Conservation (phyloP, 2,113 vertebrate species). For the Corythoichthys haematopterus region DNA sequence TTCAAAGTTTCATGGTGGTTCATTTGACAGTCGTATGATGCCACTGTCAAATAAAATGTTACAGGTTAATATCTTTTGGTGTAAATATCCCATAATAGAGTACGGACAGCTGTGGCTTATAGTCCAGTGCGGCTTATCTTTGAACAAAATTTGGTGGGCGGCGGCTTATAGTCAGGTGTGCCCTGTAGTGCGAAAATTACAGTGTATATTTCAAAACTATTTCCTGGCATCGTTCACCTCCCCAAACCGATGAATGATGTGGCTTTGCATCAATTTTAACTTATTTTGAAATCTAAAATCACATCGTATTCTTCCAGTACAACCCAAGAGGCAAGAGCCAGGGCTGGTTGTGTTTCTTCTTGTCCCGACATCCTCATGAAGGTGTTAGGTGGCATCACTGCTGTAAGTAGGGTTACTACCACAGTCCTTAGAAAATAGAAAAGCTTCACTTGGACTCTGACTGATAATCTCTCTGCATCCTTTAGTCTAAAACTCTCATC, state of each 20-base stretch:
- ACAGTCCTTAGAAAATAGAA: not conserved
- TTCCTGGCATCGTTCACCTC: not conserved
- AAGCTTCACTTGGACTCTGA: not conserved
- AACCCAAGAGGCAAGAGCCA: constrained; percentile 60
- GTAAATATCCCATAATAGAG: too few relatives aligned
- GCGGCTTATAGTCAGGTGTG: too few relatives aligned
- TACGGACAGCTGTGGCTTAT: too few relatives aligned
- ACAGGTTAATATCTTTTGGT: too few relatives aligned
- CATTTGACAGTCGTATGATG: too few relatives aligned
- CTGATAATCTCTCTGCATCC: not conserved
- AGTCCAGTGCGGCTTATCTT: too few relatives aligned
- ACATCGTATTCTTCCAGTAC: constrained; percentile 56
- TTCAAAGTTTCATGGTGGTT: too few relatives aligned
- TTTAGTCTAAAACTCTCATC: constrained; percentile 84
- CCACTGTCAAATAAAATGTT: too few relatives aligned
- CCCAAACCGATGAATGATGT: not conserved
- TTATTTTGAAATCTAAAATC: not conserved
- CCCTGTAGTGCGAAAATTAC: too few relatives aligned
- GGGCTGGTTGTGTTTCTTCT: constrained; percentile 46
- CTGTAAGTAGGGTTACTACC: constrained; percentile 69
- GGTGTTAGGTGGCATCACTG: constrained; percentile 79
- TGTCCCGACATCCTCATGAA: constrained; percentile 81
- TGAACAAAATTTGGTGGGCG: too few relatives aligned
- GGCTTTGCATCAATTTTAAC: not conserved
- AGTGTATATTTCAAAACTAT: not conserved